A percentile compares a stretch with the other conserved stretches of the same genome.
These are phyloP conservation scores for Exaiptasia diaphana DNA, from an alignment of 64 coral and sea anemone species.

Conservation along the genomic window DNA sequence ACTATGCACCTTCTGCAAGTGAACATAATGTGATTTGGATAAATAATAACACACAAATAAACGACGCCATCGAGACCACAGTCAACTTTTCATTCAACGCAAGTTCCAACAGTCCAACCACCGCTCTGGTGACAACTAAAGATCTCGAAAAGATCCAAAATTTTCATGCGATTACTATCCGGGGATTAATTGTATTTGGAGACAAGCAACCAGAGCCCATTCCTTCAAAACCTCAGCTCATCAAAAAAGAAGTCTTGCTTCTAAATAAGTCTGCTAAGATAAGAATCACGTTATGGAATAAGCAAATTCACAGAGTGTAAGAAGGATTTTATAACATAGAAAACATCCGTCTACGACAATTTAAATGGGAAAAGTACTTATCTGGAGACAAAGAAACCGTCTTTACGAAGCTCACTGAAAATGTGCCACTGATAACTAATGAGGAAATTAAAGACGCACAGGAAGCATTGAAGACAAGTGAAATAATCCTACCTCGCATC, in stretches of 20 bases:
- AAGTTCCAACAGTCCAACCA: neutral
- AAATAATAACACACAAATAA: slow-evolving; percentile 53
- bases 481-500: slow-evolving; percentile 51
- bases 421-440: slow-evolving; percentile 30
- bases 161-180: slow-evolving; percentile 40
- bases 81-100: slow-evolving; percentile 43
- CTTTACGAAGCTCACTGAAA: slow-evolving; percentile 46
- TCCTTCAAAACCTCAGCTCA: slow-evolving; percentile 48
- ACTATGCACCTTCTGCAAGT: slow-evolving; percentile 17
- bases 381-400: slow-evolving; percentile 39
- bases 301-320: slow-evolving; percentile 32
- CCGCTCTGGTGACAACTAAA: slow-evolving; percentile 25
- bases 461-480: slow-evolving; percentile 12
- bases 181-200: slow-evolving; percentile 64
- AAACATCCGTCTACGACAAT: slow-evolving; percentile 68
- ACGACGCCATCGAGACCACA: slow-evolving; percentile 53
- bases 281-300: slow-evolving; percentile 70
- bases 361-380: slow-evolving; percentile 62
- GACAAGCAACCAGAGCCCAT: slow-evolving; percentile 50
- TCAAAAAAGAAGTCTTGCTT: slow-evolving; percentile 61
- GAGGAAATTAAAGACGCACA: slow-evolving; percentile 27
- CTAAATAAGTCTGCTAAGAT: slow-evolving; percentile 59
- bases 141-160: slow-evolving; percentile 64
- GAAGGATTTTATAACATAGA: slow-evolving; percentile 60
- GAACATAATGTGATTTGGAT: slow-evolving; percentile 60